Percentiles rank a stretch among this genome's conserved stretches.
These are phyloP conservation scores for Ferdinandea cuprea DNA, from an alignment of 2,888 invertebrate genomes.

Conservation along the genomic window DNA sequence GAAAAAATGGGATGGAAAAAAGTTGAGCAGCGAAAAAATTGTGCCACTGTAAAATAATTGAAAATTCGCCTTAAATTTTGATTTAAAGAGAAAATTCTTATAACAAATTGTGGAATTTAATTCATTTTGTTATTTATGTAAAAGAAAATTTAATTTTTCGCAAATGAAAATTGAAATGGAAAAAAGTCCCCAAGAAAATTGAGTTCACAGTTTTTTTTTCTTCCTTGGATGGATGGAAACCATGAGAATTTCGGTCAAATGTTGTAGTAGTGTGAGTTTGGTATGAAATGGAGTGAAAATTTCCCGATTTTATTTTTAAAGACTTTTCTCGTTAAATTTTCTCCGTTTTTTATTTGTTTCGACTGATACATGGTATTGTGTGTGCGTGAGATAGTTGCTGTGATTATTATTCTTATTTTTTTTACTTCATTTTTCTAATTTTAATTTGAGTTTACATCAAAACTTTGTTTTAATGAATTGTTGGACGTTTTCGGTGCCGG, in stretches of 20 bases:
- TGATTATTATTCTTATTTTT: constrained; percentile 26
- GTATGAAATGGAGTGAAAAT: constrained; percentile 61
- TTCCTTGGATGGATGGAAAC: constrained; percentile 49
- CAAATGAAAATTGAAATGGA: constrained; percentile 24
- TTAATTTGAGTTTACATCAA: background rate
- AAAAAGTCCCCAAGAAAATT: constrained; percentile 60
- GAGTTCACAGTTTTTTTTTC: constrained; percentile 38
- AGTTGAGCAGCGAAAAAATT: constrained; percentile 44
- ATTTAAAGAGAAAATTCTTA: background rate
- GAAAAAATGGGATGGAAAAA: constrained; percentile 57
- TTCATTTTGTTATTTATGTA: background rate
- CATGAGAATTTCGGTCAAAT: constrained; percentile 77
- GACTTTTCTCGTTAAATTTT: constrained; percentile 65
- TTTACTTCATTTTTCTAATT: background rate
- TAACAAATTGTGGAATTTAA: background rate
- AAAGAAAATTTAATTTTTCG: constrained; percentile 3
- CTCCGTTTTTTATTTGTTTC: constrained; percentile 22
- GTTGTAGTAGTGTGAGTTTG: constrained; percentile 66
- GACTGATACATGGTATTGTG: constrained; percentile 8
- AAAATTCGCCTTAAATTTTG: constrained; percentile 16
- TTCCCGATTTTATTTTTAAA: constrained; percentile 35
- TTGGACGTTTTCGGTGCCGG: too few species aligned
- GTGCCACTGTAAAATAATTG: constrained; percentile 17
- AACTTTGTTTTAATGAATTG: background rate
- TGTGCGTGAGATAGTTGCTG: constrained; percentile 11